Conservation (phyloP, 2,888 invertebrate species). For the Leptinotarsa juncta region DNA sequence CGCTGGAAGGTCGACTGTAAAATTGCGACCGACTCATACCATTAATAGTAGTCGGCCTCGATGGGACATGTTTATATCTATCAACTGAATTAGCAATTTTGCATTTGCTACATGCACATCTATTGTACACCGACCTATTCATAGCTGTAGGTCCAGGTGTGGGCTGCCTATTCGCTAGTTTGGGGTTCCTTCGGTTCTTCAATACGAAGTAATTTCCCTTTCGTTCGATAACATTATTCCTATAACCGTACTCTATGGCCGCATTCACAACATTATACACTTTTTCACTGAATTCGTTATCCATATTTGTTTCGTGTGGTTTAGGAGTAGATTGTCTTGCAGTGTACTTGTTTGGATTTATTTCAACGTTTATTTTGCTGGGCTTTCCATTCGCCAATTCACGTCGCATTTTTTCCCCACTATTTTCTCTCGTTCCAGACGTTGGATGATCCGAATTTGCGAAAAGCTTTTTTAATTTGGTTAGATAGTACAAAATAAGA, state of each 20-base stretch:
- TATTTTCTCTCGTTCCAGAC: constrained; percentile 34
- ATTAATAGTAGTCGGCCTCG: background rate
- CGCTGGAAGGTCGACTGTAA: background rate
- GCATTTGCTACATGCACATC: constrained; percentile 35
- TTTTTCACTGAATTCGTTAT: constrained; percentile 35
- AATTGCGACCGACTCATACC: background rate
- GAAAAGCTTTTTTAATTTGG: constrained; percentile 51
- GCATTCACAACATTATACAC: constrained; percentile 52
- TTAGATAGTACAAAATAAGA: constrained; percentile 51
- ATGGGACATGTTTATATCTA: background rate
- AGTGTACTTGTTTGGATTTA: constrained; percentile 36
- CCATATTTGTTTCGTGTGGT: constrained; percentile 23
- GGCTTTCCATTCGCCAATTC: constrained; percentile 26
- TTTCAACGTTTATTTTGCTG: constrained; percentile 22
- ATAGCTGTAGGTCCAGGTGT: constrained; percentile 38
- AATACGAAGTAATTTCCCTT: constrained; percentile 52
- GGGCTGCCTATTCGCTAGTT: constrained; percentile 34
- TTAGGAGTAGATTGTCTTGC: constrained; percentile 39
- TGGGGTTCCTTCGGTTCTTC: constrained; percentile 35
- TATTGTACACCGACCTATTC: constrained; percentile 17
- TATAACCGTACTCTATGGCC: constrained; percentile 54
- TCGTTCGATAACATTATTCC: constrained; percentile 52
- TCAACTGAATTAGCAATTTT: background rate
- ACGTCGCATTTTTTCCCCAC: constrained; percentile 38
- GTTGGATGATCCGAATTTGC: constrained; percentile 30